A percentile compares a stretch with the other conserved stretches of the same genome.
Conservation (phyloP, 2,888 invertebrate genomes). For the Trichopria drosophilae region DNA sequence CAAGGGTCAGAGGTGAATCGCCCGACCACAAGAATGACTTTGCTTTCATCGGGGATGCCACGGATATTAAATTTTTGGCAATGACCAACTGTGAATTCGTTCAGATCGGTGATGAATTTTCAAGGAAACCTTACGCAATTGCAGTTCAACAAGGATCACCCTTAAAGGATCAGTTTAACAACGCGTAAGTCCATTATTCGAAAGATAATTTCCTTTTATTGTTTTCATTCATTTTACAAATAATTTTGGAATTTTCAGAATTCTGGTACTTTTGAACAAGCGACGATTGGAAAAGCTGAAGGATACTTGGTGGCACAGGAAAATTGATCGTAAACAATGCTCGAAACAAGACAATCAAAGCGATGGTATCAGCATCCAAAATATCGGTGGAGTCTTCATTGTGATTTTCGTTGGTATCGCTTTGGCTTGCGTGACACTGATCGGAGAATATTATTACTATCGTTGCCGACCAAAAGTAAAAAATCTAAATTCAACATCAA, state of each 20-base stretch:
- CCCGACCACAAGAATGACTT: conserved; percentile 82
- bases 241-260: conserved; percentile 66
- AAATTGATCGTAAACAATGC: conserved; percentile 75
- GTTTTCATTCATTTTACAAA: background rate
- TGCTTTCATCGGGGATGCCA: conserved; percentile 92
- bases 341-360: conserved; percentile 90
- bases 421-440: conserved; percentile 85
- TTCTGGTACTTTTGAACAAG: conserved; percentile 89
- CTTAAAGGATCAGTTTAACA: conserved; percentile 90
- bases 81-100: conserved; percentile 86
- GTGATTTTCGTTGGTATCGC: conserved; percentile 96
- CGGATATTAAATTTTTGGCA: conserved; percentile 81
- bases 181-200: conserved; percentile 72
- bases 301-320: conserved; percentile 95
- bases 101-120: conserved; percentile 95
- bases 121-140: conserved; percentile 94
- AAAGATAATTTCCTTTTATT: background rate
- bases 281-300: conserved; percentile 90
- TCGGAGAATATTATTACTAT: conserved; percentile 94
- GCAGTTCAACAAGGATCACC: conserved; percentile 96
- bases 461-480: conserved; percentile 70
- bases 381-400: conserved; percentile 97
- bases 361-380: conserved; percentile 96
- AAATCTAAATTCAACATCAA: conserved; percentile 20
- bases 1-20: conserved; percentile 69